Evolutionary conservation across 2,797 vertebrate genomes (phyloP).

Genomic region (Pangasius djambal): DNA sequence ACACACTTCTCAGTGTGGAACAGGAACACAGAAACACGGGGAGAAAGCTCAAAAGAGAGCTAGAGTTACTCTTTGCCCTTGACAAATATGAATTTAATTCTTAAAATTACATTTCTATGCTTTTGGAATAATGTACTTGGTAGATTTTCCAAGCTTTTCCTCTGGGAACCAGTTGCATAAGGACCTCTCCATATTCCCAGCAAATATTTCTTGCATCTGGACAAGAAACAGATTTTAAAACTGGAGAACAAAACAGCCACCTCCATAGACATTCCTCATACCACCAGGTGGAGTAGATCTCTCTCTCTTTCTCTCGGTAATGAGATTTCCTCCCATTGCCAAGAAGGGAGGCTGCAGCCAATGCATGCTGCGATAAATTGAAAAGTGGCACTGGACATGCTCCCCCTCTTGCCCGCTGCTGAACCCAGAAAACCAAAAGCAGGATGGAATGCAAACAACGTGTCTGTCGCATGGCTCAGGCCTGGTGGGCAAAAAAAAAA

Average conservation of each 20-base stretch:
- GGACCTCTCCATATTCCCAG: background rate
- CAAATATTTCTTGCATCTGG: conserved; percentile 46
- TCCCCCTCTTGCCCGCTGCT: conserved; percentile 34
- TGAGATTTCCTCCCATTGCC: conserved; percentile 54
- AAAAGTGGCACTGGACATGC: conserved; percentile 60
- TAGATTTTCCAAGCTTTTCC: conserved; percentile 9
- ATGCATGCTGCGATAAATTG: conserved; percentile 59
- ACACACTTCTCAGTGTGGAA: background rate
- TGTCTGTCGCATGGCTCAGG: conserved; percentile 45
- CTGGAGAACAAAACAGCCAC: conserved; percentile 61
- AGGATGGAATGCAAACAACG: conserved; percentile 56
- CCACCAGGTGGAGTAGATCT: conserved; percentile 59
- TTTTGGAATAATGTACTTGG: conserved; percentile 21
- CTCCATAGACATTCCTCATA: conserved; percentile 56
- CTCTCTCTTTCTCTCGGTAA: conserved; percentile 55
- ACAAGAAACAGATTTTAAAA: conserved; percentile 55
- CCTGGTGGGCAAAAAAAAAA: conserved; percentile 48
- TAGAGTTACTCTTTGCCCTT: conserved; percentile 1
- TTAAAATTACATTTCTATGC: conserved; percentile 3
- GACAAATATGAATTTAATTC: background rate
- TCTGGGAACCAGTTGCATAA: background rate
- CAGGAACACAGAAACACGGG: background rate
- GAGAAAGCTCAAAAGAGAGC: background rate
- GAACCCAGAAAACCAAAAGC: conserved; percentile 51
- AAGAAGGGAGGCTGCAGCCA: conserved; percentile 48